Base-by-base conservation (phyloP, 23 tunicate genomes). In the Trididemnum miniatum region DNA sequence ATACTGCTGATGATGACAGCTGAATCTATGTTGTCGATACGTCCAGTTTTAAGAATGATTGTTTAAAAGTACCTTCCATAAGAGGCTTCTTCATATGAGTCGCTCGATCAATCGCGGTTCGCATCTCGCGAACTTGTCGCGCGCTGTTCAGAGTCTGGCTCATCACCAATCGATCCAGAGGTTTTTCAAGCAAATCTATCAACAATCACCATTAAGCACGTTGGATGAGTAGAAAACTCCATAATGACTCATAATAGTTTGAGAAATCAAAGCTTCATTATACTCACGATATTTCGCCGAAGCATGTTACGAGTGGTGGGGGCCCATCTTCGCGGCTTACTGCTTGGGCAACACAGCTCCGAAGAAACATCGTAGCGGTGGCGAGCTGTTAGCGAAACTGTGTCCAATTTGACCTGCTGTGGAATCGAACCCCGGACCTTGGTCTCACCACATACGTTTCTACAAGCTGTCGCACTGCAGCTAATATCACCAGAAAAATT, bases 51-150 rank as follows among this genome's bases (percentile, higher is more conserved):
- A n/a, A n/a, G n/a, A n/a, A n/a, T n/a, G n/a, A n/a, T n/a, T n/a
- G n/a, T n/a, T n/a, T n/a, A n/a, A n/a, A n/a, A n/a, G 54, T 44
- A 90, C 96, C 89, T 77, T 90, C 97, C 71, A 87, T 88, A 39
- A 94, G 90, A 65, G 81, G 65, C 59, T 94, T 88, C 0, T 88
- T 34, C 3, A 87, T 86, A 0, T 94, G 94, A 35, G 84, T 88
- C 28, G 94, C 83, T 51, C 90, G 73, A 65, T 88, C 98, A 31
- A 94, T 35, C 65, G 84, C 66, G 51, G 72, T 79, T 60, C 91
- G 79, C 34, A 28, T 71, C 67, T 95, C 99, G 27, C 74, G 89
- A 20, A 77, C 80, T 67, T 60, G 9, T 28, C 99, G 67, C 33
- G 20, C 89, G 2, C 34, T 39, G 31, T 82, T 86, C 18, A 31